phyloP scores from a whole-genome alignment of 2,113 vertebrate genomes.

The Anser brachyrhynchus region DNA sequence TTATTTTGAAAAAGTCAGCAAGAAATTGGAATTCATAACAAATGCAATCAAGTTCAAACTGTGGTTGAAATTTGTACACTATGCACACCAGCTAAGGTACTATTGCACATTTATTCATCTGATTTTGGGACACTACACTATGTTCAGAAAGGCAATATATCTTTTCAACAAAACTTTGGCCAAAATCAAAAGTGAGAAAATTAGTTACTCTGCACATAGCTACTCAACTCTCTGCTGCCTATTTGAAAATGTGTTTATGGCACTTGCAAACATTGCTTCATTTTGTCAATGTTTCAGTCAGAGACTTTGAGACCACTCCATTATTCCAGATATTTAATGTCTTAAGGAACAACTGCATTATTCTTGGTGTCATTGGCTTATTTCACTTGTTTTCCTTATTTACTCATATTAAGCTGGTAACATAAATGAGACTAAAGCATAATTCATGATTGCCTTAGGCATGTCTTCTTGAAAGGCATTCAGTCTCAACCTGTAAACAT shows the following conservation, averaged over 20 bases:
- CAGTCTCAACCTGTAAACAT: not conserved
- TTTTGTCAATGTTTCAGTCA: not conserved
- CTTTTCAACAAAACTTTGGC: not conserved
- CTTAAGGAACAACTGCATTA: not conserved
- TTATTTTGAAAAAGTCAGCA: not conserved
- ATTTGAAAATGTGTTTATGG: not conserved
- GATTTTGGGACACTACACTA: not conserved
- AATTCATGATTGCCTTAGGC: constrained; percentile 42
- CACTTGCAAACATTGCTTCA: not conserved
- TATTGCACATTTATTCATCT: not conserved
- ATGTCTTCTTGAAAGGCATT: not conserved
- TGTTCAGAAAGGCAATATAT: not conserved
- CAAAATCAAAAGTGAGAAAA: constrained; percentile 3
- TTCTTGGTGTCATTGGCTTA: constrained; percentile 33
- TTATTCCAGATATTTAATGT: constrained; percentile 3
- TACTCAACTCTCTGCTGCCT: not conserved
- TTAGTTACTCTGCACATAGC: not conserved
- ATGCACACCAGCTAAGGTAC: not conserved
- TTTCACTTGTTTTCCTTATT: constrained; percentile 41
- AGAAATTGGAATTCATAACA: not conserved
- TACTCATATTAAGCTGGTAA: not conserved
- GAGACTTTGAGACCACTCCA: not conserved
- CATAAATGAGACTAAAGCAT: constrained; percentile 10
- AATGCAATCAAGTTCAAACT: not conserved
- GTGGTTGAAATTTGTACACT: not conserved